These are phyloP conservation scores for Sussaba pulchella DNA, from an alignment of 2,888 invertebrate genomes.

Conservation along the genomic window DNA sequence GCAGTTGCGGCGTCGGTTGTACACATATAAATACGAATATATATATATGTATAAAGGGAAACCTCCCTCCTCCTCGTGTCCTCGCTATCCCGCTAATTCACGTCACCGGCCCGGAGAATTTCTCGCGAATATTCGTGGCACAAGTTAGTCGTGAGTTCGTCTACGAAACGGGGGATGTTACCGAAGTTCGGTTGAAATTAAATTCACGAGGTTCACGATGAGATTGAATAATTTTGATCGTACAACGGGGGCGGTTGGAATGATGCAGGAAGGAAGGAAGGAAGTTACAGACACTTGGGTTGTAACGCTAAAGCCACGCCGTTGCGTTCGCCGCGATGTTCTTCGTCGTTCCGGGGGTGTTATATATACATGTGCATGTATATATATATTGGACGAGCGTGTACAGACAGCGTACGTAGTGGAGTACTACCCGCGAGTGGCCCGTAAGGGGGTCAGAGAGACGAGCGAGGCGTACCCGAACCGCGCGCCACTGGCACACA, in stretches of 20 bases:
- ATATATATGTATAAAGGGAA: too few relatives aligned
- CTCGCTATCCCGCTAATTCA: neutral
- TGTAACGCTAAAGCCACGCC: conserved; percentile 57
- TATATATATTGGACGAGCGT: neutral
- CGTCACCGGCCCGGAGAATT: neutral
- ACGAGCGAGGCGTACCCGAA: conserved; percentile 43
- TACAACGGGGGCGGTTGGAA: neutral
- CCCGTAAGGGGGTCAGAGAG: conserved; percentile 60
- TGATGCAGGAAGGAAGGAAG: conserved; percentile 35
- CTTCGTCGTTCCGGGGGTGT: conserved; percentile 31
- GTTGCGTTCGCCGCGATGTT: conserved; percentile 25
- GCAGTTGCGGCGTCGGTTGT: neutral
- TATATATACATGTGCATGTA: conserved; percentile 52
- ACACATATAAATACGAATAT: neutral
- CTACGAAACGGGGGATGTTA: neutral
- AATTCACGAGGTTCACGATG: conserved; percentile 23
- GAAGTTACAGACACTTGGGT: conserved; percentile 63
- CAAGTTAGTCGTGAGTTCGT: neutral
- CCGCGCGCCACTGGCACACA: conserved; percentile 43
- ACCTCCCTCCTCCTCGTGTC: neutral
- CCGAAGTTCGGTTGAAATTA: conserved; percentile 25
- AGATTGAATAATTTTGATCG: conserved; percentile 55
- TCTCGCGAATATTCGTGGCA: neutral
- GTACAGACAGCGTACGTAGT: too few relatives aligned
- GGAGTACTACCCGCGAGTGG: conserved; percentile 42